These are phyloP conservation scores for Leucania comma DNA, from an alignment of 2,888 invertebrate species.

Conservation along the genomic window DNA sequence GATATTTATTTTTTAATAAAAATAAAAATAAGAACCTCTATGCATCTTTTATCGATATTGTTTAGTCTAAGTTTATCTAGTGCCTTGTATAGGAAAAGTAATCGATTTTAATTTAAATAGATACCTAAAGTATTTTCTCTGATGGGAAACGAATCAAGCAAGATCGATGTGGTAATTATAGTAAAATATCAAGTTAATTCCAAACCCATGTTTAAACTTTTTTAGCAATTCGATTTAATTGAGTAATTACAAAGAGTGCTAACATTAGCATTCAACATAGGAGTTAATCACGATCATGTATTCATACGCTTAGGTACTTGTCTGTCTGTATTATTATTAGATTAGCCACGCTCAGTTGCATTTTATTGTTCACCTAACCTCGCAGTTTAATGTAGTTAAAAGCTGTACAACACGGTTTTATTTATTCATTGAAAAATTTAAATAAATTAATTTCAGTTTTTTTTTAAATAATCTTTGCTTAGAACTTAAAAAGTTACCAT, in stretches of 20 bases:
- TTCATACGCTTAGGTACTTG: constrained; percentile 47
- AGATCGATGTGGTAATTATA: constrained; percentile 25
- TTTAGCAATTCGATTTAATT: constrained; percentile 51
- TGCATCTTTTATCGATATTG: not conserved
- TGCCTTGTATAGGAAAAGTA: too few species aligned
- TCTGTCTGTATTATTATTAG: constrained; percentile 49
- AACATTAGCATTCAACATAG: constrained; percentile 61
- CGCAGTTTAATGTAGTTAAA: constrained; percentile 41
- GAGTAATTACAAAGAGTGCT: constrained; percentile 57
- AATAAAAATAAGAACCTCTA: not conserved
- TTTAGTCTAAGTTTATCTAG: too few species aligned
- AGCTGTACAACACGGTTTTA: constrained; percentile 33
- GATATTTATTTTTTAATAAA: not conserved
- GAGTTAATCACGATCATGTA: constrained; percentile 44
- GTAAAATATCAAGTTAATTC: constrained; percentile 31
- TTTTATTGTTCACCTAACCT: constrained; percentile 55
- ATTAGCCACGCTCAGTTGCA: constrained; percentile 58
- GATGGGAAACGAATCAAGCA: constrained; percentile 1
- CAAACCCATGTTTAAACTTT: constrained; percentile 22
- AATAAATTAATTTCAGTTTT: constrained; percentile 47
- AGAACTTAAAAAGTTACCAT: constrained; percentile 22
- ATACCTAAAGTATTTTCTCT: not conserved
- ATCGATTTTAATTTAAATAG: not conserved
- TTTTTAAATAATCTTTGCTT: constrained; percentile 19
- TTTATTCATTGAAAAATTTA: constrained; percentile 46